Evolutionary conservation across 2,113 vertebrate genomes (phyloP).

Genomic region (Caranx ignobilis): DNA sequence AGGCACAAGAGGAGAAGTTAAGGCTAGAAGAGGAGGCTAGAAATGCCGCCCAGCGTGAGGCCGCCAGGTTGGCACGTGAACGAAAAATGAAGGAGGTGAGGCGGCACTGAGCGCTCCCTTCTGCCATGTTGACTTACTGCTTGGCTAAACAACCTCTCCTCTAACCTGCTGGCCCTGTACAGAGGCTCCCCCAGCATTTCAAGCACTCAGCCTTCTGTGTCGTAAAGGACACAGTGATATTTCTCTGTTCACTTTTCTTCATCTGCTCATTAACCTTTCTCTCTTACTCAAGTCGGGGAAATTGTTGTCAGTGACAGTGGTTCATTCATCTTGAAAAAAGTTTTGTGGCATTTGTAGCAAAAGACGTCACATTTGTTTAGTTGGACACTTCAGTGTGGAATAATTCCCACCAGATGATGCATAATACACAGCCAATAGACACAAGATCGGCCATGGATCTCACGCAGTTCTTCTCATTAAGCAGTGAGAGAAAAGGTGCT

Average conservation of each 20-base stretch:
- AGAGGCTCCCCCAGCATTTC: constrained; percentile 23
- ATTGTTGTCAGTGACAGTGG: not conserved
- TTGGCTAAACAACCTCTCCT: constrained; percentile 56
- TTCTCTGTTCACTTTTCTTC: not conserved
- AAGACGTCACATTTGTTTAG: too few species aligned
- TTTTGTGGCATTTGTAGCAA: not conserved
- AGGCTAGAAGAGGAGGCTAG: constrained; percentile 99
- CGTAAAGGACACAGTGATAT: not conserved
- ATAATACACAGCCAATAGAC: not conserved
- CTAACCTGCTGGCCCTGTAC: constrained; percentile 40
- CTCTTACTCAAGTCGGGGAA: not conserved
- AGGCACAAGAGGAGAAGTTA: constrained; percentile 99
- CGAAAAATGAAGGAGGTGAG: constrained; percentile 98
- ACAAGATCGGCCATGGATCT: not conserved
- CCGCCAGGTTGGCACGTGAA: constrained; percentile 95
- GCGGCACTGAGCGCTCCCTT: constrained; percentile 84
- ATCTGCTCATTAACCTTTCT: constrained; percentile 16
- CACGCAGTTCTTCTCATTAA: not conserved
- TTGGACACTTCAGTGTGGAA: too few species aligned
- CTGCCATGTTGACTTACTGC: constrained; percentile 51
- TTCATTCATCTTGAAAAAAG: not conserved
- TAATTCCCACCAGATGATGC: too few species aligned
- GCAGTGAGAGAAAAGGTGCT: constrained; percentile 3
- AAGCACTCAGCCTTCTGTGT: constrained; percentile 8
- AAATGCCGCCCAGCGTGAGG: constrained; percentile 95